Base-by-base conservation (phyloP, 2,888 invertebrate genomes). In the Isotomurus palustris region DNA sequence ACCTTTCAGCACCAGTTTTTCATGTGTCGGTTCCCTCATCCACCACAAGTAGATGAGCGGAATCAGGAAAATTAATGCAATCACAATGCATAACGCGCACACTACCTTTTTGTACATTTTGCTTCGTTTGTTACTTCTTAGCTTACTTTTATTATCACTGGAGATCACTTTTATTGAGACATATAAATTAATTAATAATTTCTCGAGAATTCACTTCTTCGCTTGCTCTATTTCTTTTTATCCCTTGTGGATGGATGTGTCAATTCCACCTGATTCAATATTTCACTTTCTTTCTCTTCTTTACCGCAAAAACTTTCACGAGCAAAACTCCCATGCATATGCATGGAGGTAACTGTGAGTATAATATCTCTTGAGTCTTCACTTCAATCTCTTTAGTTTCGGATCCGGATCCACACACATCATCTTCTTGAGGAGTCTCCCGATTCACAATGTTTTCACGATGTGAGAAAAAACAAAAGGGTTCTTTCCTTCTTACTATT, bases 91-190 rank as follows among this genome's bases (percentile, higher is more conserved):
- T 43, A 63, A 51, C 35, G 63, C 57, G 54, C 57, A 60, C 25
- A 55, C 41, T 40, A 63, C 21, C 45, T 57, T 63, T 56, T 63
- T 63, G 52, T 63, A 63, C 63, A 63, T 63, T 54, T 63, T 60
- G 12, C 19, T 19, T 40, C 17, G 6, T 6, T 14, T 8, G 8
- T 8, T 8, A 40, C 19, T 40, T 17, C 17, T 40, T 19, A 19
- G n/a, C 19, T 17, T 8, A 40, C 6, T 17, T 8, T 12, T 17
- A 14, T 40, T 40, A 36, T 36, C 19, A 35, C n/a, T 22, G 12
- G 24, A 35, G 19, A 21, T n/a, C 8, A 32, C 22, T 24, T 32
- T 32, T 32, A 8, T 14, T 10, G 14, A 32, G 8, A 32, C 32
- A 10, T 32, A 10, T 32, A 14, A 10, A 8, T 32, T 14, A 32